Evolutionary conservation across 1,140 invertebrate genomes (phyloP).

Genomic region (Tetramorium alpestre): DNA sequence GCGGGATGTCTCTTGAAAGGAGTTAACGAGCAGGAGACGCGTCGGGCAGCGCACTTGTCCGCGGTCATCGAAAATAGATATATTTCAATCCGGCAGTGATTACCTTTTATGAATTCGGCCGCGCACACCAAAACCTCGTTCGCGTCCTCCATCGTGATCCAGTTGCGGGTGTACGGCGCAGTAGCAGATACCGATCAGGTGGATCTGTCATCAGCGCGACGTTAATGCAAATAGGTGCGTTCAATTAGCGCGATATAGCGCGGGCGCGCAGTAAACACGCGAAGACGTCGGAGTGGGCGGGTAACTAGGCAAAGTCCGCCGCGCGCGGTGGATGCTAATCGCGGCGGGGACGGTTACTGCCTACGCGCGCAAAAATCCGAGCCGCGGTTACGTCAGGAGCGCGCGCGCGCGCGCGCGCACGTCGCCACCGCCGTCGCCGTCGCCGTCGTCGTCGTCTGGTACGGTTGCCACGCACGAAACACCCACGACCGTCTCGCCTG

Average conservation of each 20-base stretch:
- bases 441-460: neutral
- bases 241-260: conserved; percentile 62
- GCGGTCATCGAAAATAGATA: conserved; percentile 49
- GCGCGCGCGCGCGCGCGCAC: neutral
- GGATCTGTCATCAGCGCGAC: conserved; percentile 63
- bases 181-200: conserved; percentile 36
- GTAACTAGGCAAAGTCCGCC: conserved; percentile 59
- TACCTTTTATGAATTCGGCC: conserved; percentile 87
- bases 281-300: conserved; percentile 59
- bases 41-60: too few species aligned
- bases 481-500: too few species aligned
- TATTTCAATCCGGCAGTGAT: conserved; percentile 19
- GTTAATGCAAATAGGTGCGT: conserved; percentile 57
- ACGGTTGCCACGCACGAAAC: too few species aligned
- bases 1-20: too few species aligned
- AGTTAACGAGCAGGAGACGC: neutral
- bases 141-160: conserved; percentile 84
- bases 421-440: too few species aligned
- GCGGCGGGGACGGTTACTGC: neutral
- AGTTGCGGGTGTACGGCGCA: conserved; percentile 51
- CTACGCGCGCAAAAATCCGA: conserved; percentile 30
- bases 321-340: conserved; percentile 39
- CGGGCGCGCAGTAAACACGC: conserved; percentile 51
- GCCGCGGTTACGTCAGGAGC: neutral
- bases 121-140: conserved; percentile 85